Evolutionary conservation across 2,888 invertebrate genomes (phyloP), one percentile per base, ranked within the genome.

Genomic region (Phengaris arion): DNA sequence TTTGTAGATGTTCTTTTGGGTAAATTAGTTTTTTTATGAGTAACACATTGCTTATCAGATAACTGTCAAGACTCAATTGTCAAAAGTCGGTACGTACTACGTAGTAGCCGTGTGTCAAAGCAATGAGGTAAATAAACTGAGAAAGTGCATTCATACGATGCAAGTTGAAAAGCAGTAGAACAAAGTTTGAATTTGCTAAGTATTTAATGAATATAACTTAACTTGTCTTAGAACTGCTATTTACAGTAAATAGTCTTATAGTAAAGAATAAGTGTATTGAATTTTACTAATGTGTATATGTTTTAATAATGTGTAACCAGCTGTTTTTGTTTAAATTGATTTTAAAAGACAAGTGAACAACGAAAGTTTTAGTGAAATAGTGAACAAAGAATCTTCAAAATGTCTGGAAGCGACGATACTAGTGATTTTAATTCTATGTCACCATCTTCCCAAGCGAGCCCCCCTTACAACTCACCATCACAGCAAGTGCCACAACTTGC

Each of bases 401-500:
- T 83, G 82, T 81, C 87, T 46, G 80, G 85, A 69, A 89, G 89
- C 83, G 90, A 91, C 68, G 91, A 91, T 78, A 84, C 85, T 78
- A 89, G 89, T 78, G 90, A 90, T 57, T 88, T 89, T 0, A 87
- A 83, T 78, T 79, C 82, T 76, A 84, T 81, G 68, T 90, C 90
- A 68, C 89, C 90, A 2, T 80, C 82, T 74, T 86, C 87, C 0
- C 85, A 84, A 64, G 78, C 81, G 74, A 84, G 82, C 55, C 89
- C 90, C 54, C 90, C 91, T 0, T 84, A 85, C 57, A 87, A 87
- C 78, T 92, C 92, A 0, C 92, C 92, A 0, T 86, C 87, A 5
- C 92, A 91, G 77, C 88, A 89, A 80, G 90, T 91, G 48, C 90
- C 91, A 13, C 88, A 91, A 51, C 81, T 91, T 3, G 85, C 88